Evolutionary conservation across 2,113 vertebrate genomes (phyloP), one percentile per base, ranked within the genome.

Genomic region (Telmatochromis sp.): DNA sequence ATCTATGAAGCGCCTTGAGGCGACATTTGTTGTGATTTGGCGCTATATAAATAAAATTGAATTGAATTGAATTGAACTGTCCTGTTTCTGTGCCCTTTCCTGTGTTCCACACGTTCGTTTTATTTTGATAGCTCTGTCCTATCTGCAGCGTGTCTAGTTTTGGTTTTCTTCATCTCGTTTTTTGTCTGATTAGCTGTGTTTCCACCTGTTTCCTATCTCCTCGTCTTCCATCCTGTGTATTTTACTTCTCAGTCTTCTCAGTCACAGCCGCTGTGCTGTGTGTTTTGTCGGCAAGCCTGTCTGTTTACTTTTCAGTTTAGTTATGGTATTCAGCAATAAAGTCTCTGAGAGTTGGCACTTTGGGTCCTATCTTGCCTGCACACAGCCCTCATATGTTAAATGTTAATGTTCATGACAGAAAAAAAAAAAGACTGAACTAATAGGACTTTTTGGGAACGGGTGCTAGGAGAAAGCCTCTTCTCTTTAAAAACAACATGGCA

Each of bases 21-120:
- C 28, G 28, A 28, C 28, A 28, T 28, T 28, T 28, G 28, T 28
- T 28, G 28, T 28, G 28, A 28, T 28, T 28, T 28, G 28, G 28
- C 28, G 28, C 28, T 31, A 31, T 31, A 31, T 31, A 31, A 31
- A 31, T 31, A 31, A 31, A 31, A 31, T 31, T 31, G 28, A 31
- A 31, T 31, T 31, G 28, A 31, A 31, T 31, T 31, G 28, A 31
- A 31, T 31, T 31, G 28, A 31, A 31, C 57, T 60, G 57, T 2
- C 6, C 6, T 19, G 58, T 63, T 63, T 63, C 58, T 63, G 58
- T 33, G 28, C 9, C 28, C 28, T 3, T 63, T 11, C 58, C 28
- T 33, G 15, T 33, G 2, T 63, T 63, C 58, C 58, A 63, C 58
- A 10, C 5, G 0, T 33, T 31, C 1, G 2, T 63, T 63, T 63